Evolutionary conservation across 2,113 vertebrate genomes (phyloP), one percentile per base, ranked within the genome.

Genomic region (Thermophis baileyi): DNA sequence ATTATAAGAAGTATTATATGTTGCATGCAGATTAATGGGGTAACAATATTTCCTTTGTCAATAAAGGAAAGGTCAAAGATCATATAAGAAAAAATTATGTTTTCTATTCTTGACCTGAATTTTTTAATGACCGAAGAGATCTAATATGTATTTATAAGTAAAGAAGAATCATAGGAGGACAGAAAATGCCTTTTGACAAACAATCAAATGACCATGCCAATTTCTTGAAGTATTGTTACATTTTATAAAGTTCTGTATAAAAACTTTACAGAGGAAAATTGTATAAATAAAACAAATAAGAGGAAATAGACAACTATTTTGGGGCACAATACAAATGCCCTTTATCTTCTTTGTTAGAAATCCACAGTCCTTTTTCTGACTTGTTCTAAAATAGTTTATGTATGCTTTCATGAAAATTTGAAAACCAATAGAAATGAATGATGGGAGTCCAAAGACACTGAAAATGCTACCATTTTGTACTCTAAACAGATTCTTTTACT

Each of bases 401-500:
- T 87, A 47, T 90, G n/a, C 14, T 60, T 6, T 25, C 44, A 30
- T 35, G 54, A 93, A 24, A 24, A 87, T 47, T 87, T 90, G 54
- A 63, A 50, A 10, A 60, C 12, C 85, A 20, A 49, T 35, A 46
- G 22, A 50, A 85, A 89, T 60, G 12, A 89, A 86, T 50, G 12
- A 7, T 90, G 47, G 54, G n/a, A 87, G 14, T 27, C 22, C 46
- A 87, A 90, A 60, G 46, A 30, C 40, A 4, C 12, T 22, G 16
- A 63, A 27, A 22, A 49, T 90, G 22, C 22, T 50, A 27, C 53
- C 44, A 55, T 60, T 60, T 93, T 86, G 30, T 87, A 63, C 54
- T 63, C 74, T 90, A 57, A 90, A 93, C 89, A 93, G 24, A 87
- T 90, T 87, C 22, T 35, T 90, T 87, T 86, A 35, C 16, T 60